Percentiles rank a stretch among this genome's conserved stretches.
Evolutionary conservation across 2,888 invertebrate species (phyloP).

Genomic region (Conomelus anceps): DNA sequence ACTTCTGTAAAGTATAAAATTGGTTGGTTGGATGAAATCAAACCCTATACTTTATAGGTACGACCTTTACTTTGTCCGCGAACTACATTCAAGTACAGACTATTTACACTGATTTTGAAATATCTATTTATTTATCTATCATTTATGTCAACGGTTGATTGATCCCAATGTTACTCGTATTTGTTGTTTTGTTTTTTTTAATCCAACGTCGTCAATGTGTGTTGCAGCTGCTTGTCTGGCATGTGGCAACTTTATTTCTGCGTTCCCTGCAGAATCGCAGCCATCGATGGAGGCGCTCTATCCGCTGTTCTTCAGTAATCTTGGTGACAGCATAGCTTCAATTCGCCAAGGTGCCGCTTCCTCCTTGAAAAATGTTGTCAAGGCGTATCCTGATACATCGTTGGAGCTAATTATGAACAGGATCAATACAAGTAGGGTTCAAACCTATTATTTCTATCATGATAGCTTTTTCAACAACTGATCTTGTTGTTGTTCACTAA

Average conservation of each 20-base stretch:
- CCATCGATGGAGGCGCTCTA: conserved; percentile 41
- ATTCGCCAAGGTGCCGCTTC: conserved; percentile 51
- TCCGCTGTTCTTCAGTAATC: conserved; percentile 43
- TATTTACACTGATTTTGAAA: too few species aligned
- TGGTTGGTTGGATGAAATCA: too few species aligned
- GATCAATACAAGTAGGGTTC: neutral
- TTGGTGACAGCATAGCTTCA: conserved; percentile 48
- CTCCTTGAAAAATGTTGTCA: conserved; percentile 44
- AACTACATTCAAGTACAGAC: too few species aligned
- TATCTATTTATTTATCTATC: too few species aligned
- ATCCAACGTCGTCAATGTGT: conserved; percentile 23
- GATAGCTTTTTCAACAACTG: too few species aligned
- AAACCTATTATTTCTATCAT: too few species aligned
- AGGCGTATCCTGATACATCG: conserved; percentile 41
- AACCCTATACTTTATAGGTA: too few species aligned
- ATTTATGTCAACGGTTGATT: too few species aligned
- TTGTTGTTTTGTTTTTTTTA: neutral
- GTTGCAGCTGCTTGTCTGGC: conserved; percentile 48
- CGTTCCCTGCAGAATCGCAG: conserved; percentile 46
- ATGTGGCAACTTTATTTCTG: conserved; percentile 47
- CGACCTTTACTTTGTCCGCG: too few species aligned
- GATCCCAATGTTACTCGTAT: too few species aligned
- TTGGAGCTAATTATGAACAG: conserved; percentile 34
- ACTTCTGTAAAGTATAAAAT: too few species aligned
- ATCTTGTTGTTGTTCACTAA: too few species aligned